These are phyloP conservation scores for Melanogrammus aeglefinus DNA, from an alignment of 2,797 vertebrate species.

Conservation along the genomic window DNA sequence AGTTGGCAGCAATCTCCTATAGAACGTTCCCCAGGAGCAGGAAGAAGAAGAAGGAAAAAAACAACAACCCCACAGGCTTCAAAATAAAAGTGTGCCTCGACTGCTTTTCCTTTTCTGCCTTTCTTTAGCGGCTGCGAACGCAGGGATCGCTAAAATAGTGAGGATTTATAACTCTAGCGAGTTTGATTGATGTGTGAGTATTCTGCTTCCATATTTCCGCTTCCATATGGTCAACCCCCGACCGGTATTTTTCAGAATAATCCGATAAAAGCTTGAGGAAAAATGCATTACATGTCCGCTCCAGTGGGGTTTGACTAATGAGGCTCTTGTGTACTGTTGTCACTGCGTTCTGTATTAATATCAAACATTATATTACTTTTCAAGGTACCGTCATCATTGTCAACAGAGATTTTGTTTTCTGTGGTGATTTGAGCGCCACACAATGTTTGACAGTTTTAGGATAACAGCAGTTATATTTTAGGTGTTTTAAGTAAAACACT, in stretches of 20 bases:
- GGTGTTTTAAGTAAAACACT: too few relatives aligned
- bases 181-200: neutral
- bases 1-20: constrained; percentile 6
- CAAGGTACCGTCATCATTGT: neutral
- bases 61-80: neutral
- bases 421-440: neutral
- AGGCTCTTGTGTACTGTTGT: neutral
- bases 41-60: neutral
- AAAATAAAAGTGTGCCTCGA: neutral
- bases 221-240: neutral
- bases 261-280: neutral
- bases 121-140: neutral
- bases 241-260: neutral
- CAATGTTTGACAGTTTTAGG: neutral
- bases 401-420: neutral
- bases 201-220: neutral
- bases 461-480: neutral
- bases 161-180: neutral
- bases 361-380: neutral
- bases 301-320: neutral
- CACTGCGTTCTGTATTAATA: neutral
- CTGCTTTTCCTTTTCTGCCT: neutral
- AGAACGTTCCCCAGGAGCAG: neutral
- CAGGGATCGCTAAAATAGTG: neutral
- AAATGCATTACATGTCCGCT: neutral